phyloP scores from a whole-genome alignment of 1,140 invertebrate species.

The Hylyphantes graminicola region DNA sequence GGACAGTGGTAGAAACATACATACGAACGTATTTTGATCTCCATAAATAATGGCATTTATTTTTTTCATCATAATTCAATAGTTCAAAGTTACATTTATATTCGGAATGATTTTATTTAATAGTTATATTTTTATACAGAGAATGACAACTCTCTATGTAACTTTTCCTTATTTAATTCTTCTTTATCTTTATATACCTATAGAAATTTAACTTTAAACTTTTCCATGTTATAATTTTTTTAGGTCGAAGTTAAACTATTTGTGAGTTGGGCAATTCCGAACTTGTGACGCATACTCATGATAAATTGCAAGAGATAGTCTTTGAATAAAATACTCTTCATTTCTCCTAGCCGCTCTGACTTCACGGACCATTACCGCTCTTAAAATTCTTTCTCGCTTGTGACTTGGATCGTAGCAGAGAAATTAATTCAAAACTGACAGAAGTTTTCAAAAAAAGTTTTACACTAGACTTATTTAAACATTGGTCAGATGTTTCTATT shows the following conservation, averaged over 20 bases:
- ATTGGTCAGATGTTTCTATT: not conserved
- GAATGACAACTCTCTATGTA: too few species aligned
- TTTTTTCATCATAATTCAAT: too few species aligned
- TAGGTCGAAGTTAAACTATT: not conserved
- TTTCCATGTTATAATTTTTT: not conserved
- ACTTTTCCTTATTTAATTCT: too few species aligned
- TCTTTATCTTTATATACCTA: too few species aligned
- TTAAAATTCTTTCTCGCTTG: not conserved
- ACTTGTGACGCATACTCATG: slow-evolving; percentile 17
- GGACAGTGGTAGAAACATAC: too few species aligned
- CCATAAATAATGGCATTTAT: too few species aligned
- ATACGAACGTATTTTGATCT: too few species aligned
- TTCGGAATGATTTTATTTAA: too few species aligned
- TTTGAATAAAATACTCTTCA: not conserved
- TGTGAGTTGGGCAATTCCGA: not conserved
- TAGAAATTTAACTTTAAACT: too few species aligned
- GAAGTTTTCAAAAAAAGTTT: slow-evolving; percentile 1
- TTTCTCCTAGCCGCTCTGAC: not conserved
- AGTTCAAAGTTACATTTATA: too few species aligned
- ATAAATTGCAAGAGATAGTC: slow-evolving; percentile 1
- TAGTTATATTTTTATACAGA: too few species aligned
- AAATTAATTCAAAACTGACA: not conserved
- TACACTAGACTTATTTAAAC: slow-evolving; percentile 8
- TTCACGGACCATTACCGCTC: slow-evolving; percentile 43
- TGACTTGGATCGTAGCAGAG: not conserved